Evolutionary conservation across 2,797 vertebrate genomes (phyloP).

Genomic region (Antrozous pallidus): DNA sequence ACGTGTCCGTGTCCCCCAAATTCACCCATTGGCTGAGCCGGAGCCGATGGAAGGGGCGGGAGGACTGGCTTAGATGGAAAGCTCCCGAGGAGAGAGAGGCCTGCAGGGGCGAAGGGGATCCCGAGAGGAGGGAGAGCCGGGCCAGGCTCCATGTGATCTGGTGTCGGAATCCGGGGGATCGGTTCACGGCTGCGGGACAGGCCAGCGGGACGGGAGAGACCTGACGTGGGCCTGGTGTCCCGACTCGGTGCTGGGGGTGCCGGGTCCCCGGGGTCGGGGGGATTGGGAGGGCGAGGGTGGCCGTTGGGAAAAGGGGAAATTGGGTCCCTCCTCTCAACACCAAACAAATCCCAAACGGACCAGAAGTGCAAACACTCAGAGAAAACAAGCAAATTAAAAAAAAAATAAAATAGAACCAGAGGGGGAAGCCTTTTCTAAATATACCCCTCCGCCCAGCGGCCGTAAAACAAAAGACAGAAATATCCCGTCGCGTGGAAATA

Average conservation of each 20-base stretch:
- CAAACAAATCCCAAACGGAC: slow-evolving; percentile 9
- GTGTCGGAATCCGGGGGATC: neutral
- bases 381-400: slow-evolving; percentile 43
- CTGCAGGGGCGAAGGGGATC: neutral
- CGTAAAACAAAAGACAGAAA: slow-evolving; percentile 41
- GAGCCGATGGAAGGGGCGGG: neutral
- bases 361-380: slow-evolving; percentile 36
- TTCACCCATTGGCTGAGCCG: neutral
- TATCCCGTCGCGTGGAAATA: neutral
- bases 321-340: neutral
- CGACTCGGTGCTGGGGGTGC: rapidly evolving
- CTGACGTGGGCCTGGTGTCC: neutral
- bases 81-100: neutral
- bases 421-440: slow-evolving; percentile 54
- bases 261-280: rapidly evolving
- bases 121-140: neutral
- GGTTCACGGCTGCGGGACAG: neutral
- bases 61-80: neutral
- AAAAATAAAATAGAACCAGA: neutral
- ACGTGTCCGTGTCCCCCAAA: neutral
- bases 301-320: neutral
- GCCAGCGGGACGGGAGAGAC: neutral
- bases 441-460: slow-evolving; percentile 31
- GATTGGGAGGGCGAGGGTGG: neutral
- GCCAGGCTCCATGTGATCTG: too few relatives aligned